A percentile compares a stretch with the other conserved stretches of the same genome.
Evolutionary conservation across 2,888 invertebrate genomes (phyloP).

Genomic region (Callinectes sapidus): DNA sequence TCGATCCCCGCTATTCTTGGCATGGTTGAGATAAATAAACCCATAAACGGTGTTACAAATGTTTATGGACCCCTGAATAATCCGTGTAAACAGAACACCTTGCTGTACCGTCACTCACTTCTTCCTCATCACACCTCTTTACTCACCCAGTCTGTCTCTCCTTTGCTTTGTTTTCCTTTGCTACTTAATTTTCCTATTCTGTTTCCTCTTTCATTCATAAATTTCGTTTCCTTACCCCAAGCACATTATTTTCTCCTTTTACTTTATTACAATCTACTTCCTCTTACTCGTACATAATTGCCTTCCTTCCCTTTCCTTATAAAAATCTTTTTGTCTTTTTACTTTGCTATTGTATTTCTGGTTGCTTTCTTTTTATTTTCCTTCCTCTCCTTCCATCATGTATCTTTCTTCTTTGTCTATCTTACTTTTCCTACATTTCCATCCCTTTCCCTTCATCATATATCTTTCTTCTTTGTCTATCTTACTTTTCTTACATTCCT

Average conservation of each 20-base stretch:
- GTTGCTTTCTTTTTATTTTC: background rate
- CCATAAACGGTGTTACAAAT: constrained; percentile 41
- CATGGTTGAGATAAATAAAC: background rate
- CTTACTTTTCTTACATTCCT: background rate
- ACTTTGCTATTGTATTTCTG: background rate
- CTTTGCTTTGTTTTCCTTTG: background rate
- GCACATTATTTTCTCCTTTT: background rate
- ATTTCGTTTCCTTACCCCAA: background rate
- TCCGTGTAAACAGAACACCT: constrained; percentile 25
- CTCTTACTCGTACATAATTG: too few relatives aligned
- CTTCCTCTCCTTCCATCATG: background rate
- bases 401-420: background rate
- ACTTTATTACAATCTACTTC: too few relatives aligned
- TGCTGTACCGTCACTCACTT: background rate
- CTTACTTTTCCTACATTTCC: background rate
- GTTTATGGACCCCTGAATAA: constrained; percentile 22
- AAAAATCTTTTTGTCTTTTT: background rate
- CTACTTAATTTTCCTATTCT: background rate
- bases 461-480: background rate
- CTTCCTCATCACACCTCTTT: constrained; percentile 9
- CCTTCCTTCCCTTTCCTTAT: too few relatives aligned
- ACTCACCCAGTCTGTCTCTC: constrained; percentile 14
- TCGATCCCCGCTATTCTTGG: constrained; percentile 36
- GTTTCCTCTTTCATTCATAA: background rate
- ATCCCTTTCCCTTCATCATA: background rate